Evolutionary conservation across 92 coral and sea anemone genomes (phyloP), one percentile per base, ranked within the genome.

Genomic region (Parazoanthus swiftii): DNA sequence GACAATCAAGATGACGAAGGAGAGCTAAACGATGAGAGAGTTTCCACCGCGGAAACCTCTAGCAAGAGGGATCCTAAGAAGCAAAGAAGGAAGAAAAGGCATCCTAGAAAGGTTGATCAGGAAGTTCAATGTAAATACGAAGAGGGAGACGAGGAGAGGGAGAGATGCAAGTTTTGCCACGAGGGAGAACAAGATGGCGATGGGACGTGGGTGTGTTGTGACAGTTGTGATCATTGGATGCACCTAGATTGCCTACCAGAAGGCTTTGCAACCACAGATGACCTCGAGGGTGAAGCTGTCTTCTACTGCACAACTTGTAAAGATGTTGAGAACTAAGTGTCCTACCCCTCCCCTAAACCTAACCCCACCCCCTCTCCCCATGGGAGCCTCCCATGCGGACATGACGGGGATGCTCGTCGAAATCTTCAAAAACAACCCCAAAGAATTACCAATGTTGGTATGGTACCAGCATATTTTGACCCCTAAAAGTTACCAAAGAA

Each of bases 221-320:
- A 74, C 25, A 42, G 1, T 5, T 74, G 77, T 74, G 46, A 74
- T 42, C 46, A 42, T 23, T 74, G 77, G 77, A 74, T 74, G 77
- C 77, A 74, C 39, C 16, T 74, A 74, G 8, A 74, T 37, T 74
- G 77, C 39, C 77, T 74, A 74, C 77, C 77, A 74, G 77, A 35
- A 74, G 77, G 77, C 42, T 74, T 74, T 35, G 77, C 25, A 36
- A 36, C 44, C 15, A 21, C 37, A 21, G 77, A 74, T 15, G 44
- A 74, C 8, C 15, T 74, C 6, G 21, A 74, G 23, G 77, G 46
- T 6, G 77, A 74, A 37, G 37, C 43, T 0, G 46, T 74, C n/a
- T 74, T 74, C 77, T 15, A 14, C 77, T 74, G 77, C n/a, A 36
- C 46, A 6, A 74, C 77, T 74, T 74, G 77, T 33, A 26, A 36